Evolutionary conservation across 2,888 invertebrate species (phyloP).

Genomic region (Tiphia femorata): DNA sequence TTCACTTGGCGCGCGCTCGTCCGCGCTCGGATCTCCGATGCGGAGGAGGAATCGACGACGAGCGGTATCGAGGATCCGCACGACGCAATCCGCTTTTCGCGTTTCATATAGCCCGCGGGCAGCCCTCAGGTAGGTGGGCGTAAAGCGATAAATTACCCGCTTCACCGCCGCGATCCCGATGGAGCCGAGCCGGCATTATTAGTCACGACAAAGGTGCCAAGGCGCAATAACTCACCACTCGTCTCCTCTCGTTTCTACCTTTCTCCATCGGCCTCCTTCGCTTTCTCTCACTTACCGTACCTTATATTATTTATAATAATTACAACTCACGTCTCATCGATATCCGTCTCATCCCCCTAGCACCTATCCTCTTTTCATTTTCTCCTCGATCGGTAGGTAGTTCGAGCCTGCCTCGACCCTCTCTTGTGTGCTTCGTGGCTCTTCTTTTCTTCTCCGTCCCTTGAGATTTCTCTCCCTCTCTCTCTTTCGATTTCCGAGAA

Average conservation of each 20-base stretch:
- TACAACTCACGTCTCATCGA: slow-evolving; percentile 32
- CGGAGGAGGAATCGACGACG: neutral
- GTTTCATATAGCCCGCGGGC: slow-evolving; percentile 12
- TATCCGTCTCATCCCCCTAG: slow-evolving; percentile 9
- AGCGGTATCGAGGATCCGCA: slow-evolving; percentile 1
- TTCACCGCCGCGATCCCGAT: slow-evolving; percentile 23
- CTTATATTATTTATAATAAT: slow-evolving; percentile 49
- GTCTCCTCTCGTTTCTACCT: slow-evolving; percentile 31
- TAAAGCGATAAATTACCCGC: slow-evolving; percentile 43
- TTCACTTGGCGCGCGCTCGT: slow-evolving; percentile 28
- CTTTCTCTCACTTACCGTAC: no score
- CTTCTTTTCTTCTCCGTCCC: neutral
- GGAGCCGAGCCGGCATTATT: slow-evolving; percentile 44
- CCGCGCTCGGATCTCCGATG: neutral
- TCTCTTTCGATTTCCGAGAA: neutral
- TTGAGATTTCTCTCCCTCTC: neutral
- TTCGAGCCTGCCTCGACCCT: neutral
- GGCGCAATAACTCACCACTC: slow-evolving; percentile 41
- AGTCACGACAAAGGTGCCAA: slow-evolving; percentile 49
- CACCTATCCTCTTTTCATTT: slow-evolving; percentile 18
- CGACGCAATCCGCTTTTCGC: slow-evolving; percentile 1
- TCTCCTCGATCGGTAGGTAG: no score
- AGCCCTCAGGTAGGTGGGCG: slow-evolving; percentile 12
- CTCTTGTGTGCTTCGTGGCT: neutral
- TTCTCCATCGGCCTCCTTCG: neutral